A percentile compares a stretch with the other conserved stretches of the same genome.
These are phyloP conservation scores for Steinernema feltiae DNA, from an alignment of 1,140 invertebrate genomes.

Conservation along the genomic window DNA sequence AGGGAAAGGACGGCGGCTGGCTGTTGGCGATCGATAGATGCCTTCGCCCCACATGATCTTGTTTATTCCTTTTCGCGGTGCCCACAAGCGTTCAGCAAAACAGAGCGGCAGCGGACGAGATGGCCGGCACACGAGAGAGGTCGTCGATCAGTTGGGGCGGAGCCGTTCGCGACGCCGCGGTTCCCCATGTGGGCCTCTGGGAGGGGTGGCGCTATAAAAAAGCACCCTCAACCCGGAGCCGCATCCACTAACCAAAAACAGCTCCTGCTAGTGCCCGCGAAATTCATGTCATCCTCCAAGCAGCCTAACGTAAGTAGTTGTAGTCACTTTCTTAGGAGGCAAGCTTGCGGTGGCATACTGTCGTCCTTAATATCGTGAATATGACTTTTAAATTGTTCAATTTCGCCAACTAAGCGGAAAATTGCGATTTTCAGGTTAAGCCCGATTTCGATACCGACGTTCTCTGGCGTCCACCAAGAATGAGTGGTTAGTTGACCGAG, in stretches of 20 bases:
- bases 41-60: constrained; percentile 1
- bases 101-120: constrained; percentile 2
- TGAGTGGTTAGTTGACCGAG: background rate
- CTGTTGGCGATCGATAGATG: background rate
- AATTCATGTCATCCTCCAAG: background rate
- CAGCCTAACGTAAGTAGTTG: background rate
- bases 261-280: background rate
- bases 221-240: too few species aligned
- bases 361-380: too few species aligned
- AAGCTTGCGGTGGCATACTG: background rate
- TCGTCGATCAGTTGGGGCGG: constrained; percentile 7
- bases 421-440: background rate
- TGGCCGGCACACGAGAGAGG: background rate
- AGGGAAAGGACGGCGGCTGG: background rate
- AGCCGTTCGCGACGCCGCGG: too few species aligned
- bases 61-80: background rate
- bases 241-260: too few species aligned
- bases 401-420: background rate
- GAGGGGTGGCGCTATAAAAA: background rate
- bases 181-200: background rate
- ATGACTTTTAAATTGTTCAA: too few species aligned
- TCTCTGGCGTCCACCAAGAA: background rate
- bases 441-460: constrained; percentile 13
- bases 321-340: background rate
- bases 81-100: background rate